Evolutionary conservation across 2,113 vertebrate species (phyloP).

Genomic region (Pithys albifrons): DNA sequence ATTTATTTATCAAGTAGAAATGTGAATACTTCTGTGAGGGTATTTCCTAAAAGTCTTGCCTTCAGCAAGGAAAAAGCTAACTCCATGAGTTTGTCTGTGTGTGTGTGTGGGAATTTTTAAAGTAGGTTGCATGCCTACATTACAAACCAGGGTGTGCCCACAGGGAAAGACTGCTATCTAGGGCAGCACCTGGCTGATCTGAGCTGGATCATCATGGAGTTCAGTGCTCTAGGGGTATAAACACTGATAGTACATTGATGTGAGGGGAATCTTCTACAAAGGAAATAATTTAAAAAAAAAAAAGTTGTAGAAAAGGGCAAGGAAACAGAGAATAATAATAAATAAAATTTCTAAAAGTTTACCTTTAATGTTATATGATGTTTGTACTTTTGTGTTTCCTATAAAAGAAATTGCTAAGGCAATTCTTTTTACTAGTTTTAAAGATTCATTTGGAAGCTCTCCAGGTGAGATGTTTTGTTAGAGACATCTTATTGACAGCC

Average conservation of each 20-base stretch:
- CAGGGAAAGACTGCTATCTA: constrained; percentile 35
- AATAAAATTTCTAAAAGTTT: background rate
- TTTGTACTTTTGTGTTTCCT: background rate
- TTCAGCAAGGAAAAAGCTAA: constrained; percentile 12
- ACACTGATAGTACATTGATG: background rate
- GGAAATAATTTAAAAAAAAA: background rate
- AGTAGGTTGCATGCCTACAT: constrained; percentile 22
- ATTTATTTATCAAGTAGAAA: background rate
- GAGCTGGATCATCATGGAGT: background rate
- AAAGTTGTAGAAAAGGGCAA: background rate
- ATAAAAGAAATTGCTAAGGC: background rate
- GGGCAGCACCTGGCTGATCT: constrained; percentile 46
- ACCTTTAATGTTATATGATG: background rate
- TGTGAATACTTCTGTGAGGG: background rate
- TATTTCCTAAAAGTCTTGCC: background rate
- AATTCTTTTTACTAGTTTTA: background rate
- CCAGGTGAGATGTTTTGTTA: background rate
- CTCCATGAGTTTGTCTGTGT: background rate
- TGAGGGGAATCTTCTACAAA: background rate
- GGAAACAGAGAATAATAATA: background rate
- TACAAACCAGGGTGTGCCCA: constrained; percentile 13
- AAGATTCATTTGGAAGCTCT: background rate
- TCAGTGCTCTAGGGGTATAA: background rate
- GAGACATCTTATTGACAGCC: background rate
- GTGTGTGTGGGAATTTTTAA: constrained; percentile 15